Conservation (phyloP, 2,888 invertebrate genomes). For the Neoascia interrupta region DNA sequence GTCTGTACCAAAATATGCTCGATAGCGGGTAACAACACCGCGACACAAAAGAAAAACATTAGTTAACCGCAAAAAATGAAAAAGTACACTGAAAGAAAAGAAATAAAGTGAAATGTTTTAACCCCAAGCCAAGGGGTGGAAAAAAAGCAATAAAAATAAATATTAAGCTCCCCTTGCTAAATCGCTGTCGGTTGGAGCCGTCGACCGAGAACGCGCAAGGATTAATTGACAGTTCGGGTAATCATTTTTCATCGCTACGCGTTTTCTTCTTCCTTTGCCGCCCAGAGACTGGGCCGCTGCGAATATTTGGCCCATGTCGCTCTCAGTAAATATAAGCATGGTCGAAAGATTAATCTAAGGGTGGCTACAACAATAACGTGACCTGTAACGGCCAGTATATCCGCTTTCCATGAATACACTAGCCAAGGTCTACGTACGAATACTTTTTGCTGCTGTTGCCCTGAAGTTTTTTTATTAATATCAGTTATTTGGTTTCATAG, state of each 20-base stretch:
- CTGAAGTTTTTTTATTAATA: constrained; percentile 52
- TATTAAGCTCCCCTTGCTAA: constrained; percentile 44
- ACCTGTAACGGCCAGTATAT: constrained; percentile 48
- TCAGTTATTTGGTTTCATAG: constrained; percentile 35
- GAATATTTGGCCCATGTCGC: constrained; percentile 9
- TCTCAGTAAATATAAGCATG: constrained; percentile 23
- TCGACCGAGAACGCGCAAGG: constrained; percentile 36
- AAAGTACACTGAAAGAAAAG: constrained; percentile 3
- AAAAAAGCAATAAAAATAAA: constrained; percentile 51
- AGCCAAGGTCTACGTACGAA: neutral
- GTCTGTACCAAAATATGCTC: constrained; percentile 9
- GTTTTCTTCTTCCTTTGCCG: neutral
- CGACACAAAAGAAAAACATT: constrained; percentile 42
- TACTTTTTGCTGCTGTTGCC: constrained; percentile 16
- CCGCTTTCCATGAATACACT: constrained; percentile 12
- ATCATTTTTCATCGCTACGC: constrained; percentile 59
- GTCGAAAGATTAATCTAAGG: constrained; percentile 52
- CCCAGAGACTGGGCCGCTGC: neutral
- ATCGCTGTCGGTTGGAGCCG: constrained; percentile 40
- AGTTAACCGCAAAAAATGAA: constrained; percentile 48
- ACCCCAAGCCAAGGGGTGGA: constrained; percentile 13
- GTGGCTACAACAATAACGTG: constrained; percentile 47
- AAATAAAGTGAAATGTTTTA: constrained; percentile 34
- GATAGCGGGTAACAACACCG: constrained; percentile 31
- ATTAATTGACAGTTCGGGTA: constrained; percentile 66